Base-by-base conservation (phyloP, 2,888 invertebrate species). In the Crematogaster levior region DNA sequence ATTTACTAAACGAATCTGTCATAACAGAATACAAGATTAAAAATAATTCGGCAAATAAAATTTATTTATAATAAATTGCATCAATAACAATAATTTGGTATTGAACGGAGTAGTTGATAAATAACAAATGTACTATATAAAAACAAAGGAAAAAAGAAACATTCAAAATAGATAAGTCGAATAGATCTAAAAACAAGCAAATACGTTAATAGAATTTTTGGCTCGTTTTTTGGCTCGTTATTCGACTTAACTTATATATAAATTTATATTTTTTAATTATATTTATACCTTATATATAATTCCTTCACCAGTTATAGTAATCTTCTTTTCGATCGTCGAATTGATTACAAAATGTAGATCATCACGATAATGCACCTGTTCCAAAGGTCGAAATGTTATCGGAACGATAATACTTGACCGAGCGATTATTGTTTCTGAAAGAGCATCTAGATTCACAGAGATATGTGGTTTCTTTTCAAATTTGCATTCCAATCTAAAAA, bases 301-400 rank as follows among this genome's bases (percentile, higher is more conserved):
- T 15, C 96, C 96, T 95, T 96, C 96, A 81, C 96, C 96, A 87
- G 89, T 95, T 56, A 96, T 93, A 30, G 92, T 94, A 24, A 96
- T 94, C 89, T 95, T 95, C 90, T 95, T 95, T 86, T 95, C 95
- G 34, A 95, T 92, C 7, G 34, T 24, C 6, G 95, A 95, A 90
- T 96, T 96, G 0, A 96, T 94, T 90, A 94, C 95, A 91, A 96
- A 96, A 65, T 94, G 93, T 27, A 96, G 85, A 60, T 94, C 95
- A 61, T 96, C 95, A 82, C 95, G 94, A 86, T 96, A 96, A 74
- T 93, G 92, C 66, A 94, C 94, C 9, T 95, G 94, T 90, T 95
- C 95, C 81, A 95, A 95, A 0, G 96, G 96, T 82, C 95, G 95
- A 87, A 96, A 96, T 90, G 93, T 95, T 73, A 96, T 95, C 0